These are phyloP conservation scores for Lepidochitona cinerea DNA, from an alignment of 2,888 invertebrate species.

Conservation along the genomic window DNA sequence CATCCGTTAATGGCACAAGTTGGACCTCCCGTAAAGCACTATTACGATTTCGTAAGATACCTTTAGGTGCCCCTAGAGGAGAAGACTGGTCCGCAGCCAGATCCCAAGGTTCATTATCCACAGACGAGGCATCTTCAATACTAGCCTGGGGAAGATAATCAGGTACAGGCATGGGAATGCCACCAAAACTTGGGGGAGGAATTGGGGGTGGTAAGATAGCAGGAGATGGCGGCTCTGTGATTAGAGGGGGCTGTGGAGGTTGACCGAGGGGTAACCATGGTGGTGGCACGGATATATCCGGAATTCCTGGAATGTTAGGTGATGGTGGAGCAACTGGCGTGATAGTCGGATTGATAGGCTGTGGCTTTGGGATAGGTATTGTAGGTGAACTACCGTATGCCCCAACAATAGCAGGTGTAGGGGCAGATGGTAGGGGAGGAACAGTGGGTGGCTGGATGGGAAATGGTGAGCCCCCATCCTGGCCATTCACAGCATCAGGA, in stretches of 20 bases:
- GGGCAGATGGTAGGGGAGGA: conserved; percentile 9
- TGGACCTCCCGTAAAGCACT: background rate
- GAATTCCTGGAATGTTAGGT: background rate
- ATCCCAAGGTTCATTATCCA: background rate
- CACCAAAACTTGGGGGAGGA: background rate
- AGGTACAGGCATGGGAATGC: background rate
- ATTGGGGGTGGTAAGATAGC: background rate
- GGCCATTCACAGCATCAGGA: background rate
- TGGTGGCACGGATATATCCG: background rate
- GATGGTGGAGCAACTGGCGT: background rate
- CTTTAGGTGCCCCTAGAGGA: background rate
- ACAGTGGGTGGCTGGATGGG: conserved; percentile 22
- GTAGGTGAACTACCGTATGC: background rate
- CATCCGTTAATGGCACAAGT: background rate
- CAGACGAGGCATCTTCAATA: background rate
- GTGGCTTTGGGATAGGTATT: background rate
- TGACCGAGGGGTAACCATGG: background rate
- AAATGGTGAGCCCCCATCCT: conserved; percentile 8
- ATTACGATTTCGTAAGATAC: background rate
- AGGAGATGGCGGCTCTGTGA: background rate
- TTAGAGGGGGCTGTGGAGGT: conserved; percentile 5
- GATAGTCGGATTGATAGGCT: background rate
- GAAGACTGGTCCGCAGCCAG: background rate
- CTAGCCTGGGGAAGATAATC: background rate
- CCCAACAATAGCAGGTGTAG: background rate